Conservation (phyloP, 2,888 invertebrate genomes). For the Drosophila acutilabella region DNA sequence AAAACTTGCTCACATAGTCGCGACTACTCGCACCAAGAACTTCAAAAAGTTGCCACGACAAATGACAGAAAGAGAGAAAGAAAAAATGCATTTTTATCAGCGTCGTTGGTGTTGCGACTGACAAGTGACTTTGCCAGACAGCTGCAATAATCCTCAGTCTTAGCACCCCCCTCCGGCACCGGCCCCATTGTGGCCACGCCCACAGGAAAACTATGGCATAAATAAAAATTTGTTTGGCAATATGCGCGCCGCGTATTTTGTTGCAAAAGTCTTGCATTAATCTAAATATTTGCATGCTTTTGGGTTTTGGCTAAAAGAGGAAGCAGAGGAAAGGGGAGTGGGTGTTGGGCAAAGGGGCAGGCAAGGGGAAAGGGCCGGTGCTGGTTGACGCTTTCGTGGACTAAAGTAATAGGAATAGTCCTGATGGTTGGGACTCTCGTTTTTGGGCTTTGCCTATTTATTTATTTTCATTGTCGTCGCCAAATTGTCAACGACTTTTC, state of each 20-base stretch:
- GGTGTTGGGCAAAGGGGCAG: too few relatives aligned
- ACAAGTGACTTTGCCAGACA: slow-evolving; percentile 56
- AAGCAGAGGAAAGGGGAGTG: not conserved
- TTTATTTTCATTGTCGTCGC: slow-evolving; percentile 73
- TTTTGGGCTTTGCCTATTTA: slow-evolving; percentile 69
- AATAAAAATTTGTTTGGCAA: slow-evolving; percentile 77
- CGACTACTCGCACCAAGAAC: slow-evolving; percentile 7
- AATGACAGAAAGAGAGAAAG: not conserved
- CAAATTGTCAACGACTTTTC: slow-evolving; percentile 73
- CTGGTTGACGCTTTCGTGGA: not conserved
- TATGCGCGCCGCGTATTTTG: slow-evolving; percentile 78
- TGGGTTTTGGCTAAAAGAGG: slow-evolving; percentile 10
- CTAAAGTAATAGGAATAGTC: slow-evolving; percentile 39
- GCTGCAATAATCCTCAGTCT: slow-evolving; percentile 3
- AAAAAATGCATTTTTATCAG: slow-evolving; percentile 61
- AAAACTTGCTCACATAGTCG: slow-evolving; percentile 3
- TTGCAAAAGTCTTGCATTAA: slow-evolving; percentile 79
- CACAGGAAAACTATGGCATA: slow-evolving; percentile 52
- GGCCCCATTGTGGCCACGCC: slow-evolving; percentile 5
- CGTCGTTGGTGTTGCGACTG: slow-evolving; percentile 61
- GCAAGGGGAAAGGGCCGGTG: not conserved
- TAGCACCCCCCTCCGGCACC: not conserved
- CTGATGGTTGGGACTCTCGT: slow-evolving; percentile 14
- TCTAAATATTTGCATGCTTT: slow-evolving; percentile 79
- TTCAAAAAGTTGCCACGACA: slow-evolving; percentile 7